These are phyloP conservation scores for Eriocheir sinensis DNA, from an alignment of 1,140 invertebrate genomes.

Conservation along the genomic window DNA sequence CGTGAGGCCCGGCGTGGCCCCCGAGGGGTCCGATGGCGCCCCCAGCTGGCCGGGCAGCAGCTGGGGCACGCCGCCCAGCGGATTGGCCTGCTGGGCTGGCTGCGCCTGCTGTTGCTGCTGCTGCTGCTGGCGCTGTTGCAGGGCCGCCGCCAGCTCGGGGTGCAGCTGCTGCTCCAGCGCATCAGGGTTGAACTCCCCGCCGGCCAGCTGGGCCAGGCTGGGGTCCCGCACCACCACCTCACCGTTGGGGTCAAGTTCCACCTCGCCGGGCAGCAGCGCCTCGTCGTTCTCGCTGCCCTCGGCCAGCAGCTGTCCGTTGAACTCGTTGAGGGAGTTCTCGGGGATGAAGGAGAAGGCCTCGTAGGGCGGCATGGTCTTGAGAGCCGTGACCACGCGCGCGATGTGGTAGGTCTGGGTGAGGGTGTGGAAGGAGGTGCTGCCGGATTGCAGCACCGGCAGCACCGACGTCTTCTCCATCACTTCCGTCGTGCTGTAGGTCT, in stretches of 20 bases:
- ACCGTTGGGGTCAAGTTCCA: slow-evolving; percentile 92
- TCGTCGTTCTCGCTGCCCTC: slow-evolving; percentile 79
- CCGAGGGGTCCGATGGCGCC: slow-evolving; percentile 78
- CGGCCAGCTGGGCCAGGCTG: slow-evolving; percentile 81
- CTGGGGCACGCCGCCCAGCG: slow-evolving; percentile 77
- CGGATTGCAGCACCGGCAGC: slow-evolving; percentile 88
- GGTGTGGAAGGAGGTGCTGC: slow-evolving; percentile 85
- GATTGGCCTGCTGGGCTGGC: slow-evolving; percentile 82
- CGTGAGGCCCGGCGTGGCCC: slow-evolving; percentile 81
- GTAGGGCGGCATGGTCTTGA: slow-evolving; percentile 92
- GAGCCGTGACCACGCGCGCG: slow-evolving; percentile 91
- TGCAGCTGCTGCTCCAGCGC: slow-evolving; percentile 73
- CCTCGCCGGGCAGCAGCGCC: slow-evolving; percentile 87
- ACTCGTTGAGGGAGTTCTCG: slow-evolving; percentile 93
- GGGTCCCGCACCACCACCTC: slow-evolving; percentile 84
- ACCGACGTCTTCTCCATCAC: slow-evolving; percentile 93
- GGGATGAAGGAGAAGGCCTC: slow-evolving; percentile 93
- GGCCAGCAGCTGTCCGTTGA: slow-evolving; percentile 86
- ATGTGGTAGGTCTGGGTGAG: slow-evolving; percentile 94
- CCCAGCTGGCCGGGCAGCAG: slow-evolving; percentile 60
- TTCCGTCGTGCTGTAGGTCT: slow-evolving; percentile 94
- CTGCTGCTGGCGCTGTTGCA: slow-evolving; percentile 68
- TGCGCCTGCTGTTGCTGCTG: slow-evolving; percentile 81
- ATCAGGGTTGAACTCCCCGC: slow-evolving; percentile 79
- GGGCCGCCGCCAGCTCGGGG: slow-evolving; percentile 74